Evolutionary conservation across 1,140 invertebrate species (phyloP).

Genomic region (Penaeus chinensis): DNA sequence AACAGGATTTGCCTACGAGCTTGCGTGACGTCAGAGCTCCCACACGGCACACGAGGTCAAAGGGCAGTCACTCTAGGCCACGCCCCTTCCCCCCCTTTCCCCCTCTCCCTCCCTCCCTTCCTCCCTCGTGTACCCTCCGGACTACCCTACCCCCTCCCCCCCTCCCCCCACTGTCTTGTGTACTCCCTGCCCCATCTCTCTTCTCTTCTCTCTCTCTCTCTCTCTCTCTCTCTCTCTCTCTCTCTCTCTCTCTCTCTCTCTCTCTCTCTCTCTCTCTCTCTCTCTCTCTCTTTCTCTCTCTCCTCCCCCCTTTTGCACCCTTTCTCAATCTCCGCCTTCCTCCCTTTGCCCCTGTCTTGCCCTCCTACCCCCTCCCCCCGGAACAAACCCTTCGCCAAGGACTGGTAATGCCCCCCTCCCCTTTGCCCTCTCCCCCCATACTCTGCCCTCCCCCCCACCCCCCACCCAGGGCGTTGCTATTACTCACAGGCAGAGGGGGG

Average conservation of each 20-base stretch:
- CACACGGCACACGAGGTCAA: too few relatives aligned
- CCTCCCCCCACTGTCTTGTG: not conserved
- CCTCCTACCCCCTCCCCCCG: not conserved
- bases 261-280: slow-evolving; percentile 27
- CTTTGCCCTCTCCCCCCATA: not conserved
- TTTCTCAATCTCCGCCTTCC: not conserved
- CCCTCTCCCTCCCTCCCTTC: not conserved
- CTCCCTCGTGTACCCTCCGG: not conserved
- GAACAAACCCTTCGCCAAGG: too few relatives aligned
- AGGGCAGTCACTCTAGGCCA: too few relatives aligned
- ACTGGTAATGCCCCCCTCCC: not conserved
- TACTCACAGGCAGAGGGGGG: too few relatives aligned
- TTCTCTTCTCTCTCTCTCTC: not conserved
- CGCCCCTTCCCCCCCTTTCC: not conserved
- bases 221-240: not conserved
- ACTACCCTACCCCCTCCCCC: not conserved
- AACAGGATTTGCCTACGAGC: too few relatives aligned
- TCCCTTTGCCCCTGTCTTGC: not conserved
- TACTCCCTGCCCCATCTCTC: not conserved
- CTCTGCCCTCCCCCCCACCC: not conserved
- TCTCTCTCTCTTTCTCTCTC: not conserved
- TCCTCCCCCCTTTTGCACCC: not conserved
- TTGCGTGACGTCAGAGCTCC: too few relatives aligned
- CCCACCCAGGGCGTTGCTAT: too few relatives aligned
- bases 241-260: not conserved